Conservation (phyloP, 2,797 vertebrate species). For the Perodicticus potto region DNA sequence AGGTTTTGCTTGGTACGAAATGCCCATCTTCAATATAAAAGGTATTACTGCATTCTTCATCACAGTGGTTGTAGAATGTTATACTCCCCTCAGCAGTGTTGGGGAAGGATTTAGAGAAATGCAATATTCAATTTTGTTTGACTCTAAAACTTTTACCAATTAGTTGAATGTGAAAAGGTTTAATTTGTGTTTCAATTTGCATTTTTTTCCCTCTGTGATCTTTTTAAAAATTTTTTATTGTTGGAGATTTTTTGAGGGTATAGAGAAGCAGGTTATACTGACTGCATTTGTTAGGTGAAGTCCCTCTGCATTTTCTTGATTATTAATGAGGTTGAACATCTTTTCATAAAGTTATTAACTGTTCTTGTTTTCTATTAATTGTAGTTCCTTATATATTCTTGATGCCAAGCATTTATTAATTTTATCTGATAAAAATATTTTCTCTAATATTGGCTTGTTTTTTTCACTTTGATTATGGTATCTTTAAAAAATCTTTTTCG, state of each 20-base stretch:
- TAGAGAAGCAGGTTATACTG: too few species aligned
- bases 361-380: background rate
- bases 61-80: background rate
- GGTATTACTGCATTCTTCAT: background rate
- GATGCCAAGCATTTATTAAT: background rate
- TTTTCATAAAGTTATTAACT: slow-evolving; percentile 10
- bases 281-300: too few species aligned
- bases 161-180: background rate
- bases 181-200: slow-evolving; percentile 29
- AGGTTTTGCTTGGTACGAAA: background rate
- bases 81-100: background rate
- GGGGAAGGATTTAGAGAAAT: background rate
- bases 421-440: slow-evolving; percentile 35
- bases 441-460: background rate
- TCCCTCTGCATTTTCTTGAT: background rate
- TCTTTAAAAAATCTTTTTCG: background rate
- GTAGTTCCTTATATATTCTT: background rate
- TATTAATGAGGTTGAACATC: slow-evolving; percentile 1
- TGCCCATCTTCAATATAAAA: background rate
- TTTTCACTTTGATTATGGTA: slow-evolving; percentile 26
- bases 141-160: background rate
- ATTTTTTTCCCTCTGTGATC: background rate
- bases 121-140: background rate
- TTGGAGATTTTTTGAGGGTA: too few species aligned
- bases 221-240: too few species aligned